phyloP scores from a whole-genome alignment of 64 coral and sea anemone genomes.

The Actinia equina region DNA sequence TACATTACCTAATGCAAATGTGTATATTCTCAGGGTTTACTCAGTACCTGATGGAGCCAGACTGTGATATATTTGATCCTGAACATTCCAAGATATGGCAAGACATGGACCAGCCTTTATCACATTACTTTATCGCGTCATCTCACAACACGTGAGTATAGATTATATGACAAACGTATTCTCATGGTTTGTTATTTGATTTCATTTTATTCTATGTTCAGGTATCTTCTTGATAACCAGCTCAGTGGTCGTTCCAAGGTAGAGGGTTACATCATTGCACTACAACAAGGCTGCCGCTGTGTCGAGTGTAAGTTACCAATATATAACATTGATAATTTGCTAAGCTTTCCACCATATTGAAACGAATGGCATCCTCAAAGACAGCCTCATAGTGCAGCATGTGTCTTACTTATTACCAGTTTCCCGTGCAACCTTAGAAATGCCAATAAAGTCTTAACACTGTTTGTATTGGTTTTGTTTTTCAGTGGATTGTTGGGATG shows the following conservation, averaged over 20 bases:
- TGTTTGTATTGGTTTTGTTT: not conserved
- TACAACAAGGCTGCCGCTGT: constrained; percentile 90
- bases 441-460: no score
- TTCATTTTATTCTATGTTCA: constrained; percentile 23
- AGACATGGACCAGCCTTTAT: constrained; percentile 86
- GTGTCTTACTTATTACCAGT: no score
- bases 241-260: constrained; percentile 90
- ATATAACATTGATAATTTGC: no score
- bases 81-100: constrained; percentile 76
- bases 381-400: no score
- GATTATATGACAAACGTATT: not conserved
- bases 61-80: constrained; percentile 91
- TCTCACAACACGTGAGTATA: constrained; percentile 90
- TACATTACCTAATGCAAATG: no score
- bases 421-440: no score
- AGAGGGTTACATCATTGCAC: constrained; percentile 67
- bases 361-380: no score
- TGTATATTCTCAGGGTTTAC: constrained; percentile 70
- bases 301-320: constrained; percentile 83
- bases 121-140: constrained; percentile 99
- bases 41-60: constrained; percentile 82
- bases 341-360: no score
- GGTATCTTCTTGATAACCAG: constrained; percentile 96
- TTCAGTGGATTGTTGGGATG: constrained; percentile 99
- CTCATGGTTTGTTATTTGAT: not conserved